Conservation (phyloP, 2,113 vertebrate species). For the Fregetta grallaria region DNA sequence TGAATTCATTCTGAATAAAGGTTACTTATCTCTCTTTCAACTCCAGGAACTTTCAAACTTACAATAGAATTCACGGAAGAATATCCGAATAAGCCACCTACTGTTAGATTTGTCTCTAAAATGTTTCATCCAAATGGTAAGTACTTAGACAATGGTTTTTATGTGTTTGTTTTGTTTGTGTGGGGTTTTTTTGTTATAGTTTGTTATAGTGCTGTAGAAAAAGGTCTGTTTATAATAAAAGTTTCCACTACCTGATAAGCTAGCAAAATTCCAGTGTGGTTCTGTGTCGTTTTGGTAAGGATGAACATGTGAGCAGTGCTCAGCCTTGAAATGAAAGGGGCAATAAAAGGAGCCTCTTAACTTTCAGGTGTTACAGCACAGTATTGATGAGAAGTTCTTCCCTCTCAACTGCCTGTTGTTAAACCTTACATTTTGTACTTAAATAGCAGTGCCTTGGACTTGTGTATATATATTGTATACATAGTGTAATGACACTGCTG, state of each 20-base stretch:
- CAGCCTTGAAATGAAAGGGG: not conserved
- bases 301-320: not conserved
- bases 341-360: not conserved
- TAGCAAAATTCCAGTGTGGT: not conserved
- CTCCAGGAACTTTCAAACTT: constrained; percentile 96
- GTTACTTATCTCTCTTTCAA: constrained; percentile 35
- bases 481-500: not conserved
- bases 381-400: not conserved
- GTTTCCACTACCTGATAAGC: not conserved
- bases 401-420: not conserved
- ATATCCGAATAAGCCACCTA: constrained; percentile 98
- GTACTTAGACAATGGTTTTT: not conserved
- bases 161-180: too few species aligned
- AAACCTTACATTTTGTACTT: not conserved
- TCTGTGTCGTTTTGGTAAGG: not conserved
- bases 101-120: constrained; percentile 99
- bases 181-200: not conserved
- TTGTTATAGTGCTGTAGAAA: not conserved
- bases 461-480: not conserved
- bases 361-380: not conserved
- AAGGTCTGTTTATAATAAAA: not conserved
- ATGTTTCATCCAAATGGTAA: constrained; percentile 99
- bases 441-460: not conserved
- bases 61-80: constrained; percentile 99
- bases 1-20: not conserved